A percentile compares a stretch with the other conserved stretches of the same genome.
phyloP scores from a whole-genome alignment of 2,113 vertebrate species.

The Orthonyx spaldingii region DNA sequence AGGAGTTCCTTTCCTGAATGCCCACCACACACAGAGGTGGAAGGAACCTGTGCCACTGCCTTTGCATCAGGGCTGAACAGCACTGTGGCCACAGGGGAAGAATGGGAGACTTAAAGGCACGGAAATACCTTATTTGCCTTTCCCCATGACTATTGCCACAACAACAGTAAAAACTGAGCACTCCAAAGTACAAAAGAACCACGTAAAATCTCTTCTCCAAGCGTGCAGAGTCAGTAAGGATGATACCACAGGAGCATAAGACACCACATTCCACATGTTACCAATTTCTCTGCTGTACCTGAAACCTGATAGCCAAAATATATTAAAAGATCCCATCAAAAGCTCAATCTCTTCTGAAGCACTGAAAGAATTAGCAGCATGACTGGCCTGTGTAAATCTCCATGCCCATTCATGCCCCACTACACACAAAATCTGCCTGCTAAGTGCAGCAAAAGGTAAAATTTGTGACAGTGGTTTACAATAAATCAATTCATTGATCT shows the following conservation, averaged over 20 bases:
- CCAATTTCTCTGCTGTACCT: not conserved
- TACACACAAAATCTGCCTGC: not conserved
- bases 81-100: not conserved
- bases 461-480: not conserved
- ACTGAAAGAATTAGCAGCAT: not conserved
- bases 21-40: accelerated
- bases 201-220: not conserved
- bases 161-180: not conserved
- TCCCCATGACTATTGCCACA: not conserved
- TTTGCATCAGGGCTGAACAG: not conserved
- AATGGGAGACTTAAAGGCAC: not conserved
- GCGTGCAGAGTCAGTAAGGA: not conserved
- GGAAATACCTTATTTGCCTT: not conserved
- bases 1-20: not conserved
- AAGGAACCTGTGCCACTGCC: accelerated
- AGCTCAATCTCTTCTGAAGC: not conserved
- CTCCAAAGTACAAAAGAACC: not conserved
- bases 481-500: constrained; percentile 39
- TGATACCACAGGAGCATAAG: not conserved
- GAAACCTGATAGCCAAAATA: not conserved
- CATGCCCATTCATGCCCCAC: not conserved
- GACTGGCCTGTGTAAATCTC: not conserved
- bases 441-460: constrained; percentile 13
- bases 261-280: not conserved
- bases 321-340: not conserved